Evolutionary conservation across 2,888 invertebrate genomes (phyloP).

Genomic region (Lapara coniferarum): DNA sequence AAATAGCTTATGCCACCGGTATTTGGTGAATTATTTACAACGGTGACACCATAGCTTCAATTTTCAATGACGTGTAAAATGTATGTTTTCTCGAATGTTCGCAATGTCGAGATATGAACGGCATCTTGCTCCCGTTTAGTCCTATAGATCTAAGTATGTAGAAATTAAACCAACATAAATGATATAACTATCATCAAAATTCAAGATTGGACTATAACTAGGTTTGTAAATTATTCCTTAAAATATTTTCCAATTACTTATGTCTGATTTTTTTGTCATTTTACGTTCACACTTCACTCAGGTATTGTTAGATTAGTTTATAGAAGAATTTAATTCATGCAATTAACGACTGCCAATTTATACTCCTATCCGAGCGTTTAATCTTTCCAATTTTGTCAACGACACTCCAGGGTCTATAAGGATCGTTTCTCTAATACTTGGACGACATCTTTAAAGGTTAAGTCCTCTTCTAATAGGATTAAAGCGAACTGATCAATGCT

Average conservation of each 20-base stretch:
- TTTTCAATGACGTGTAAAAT: not conserved
- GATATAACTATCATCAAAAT: too few relatives aligned
- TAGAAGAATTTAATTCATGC: not conserved
- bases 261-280: too few relatives aligned
- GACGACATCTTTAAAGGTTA: constrained; percentile 1
- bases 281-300: not conserved
- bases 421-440: not conserved
- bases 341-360: not conserved
- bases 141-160: too few relatives aligned
- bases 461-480: not conserved
- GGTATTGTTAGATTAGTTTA: not conserved
- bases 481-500: not conserved
- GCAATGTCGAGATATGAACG: not conserved
- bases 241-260: not conserved
- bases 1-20: constrained; percentile 54
- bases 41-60: constrained; percentile 14
- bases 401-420: not conserved
- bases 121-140: too few relatives aligned
- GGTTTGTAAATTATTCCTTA: too few relatives aligned
- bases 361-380: not conserved
- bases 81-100: not conserved
- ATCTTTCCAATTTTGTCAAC: constrained; percentile 3
- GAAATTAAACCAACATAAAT: too few relatives aligned
- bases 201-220: too few relatives aligned
- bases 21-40: constrained; percentile 48